Percentiles rank a stretch among this genome's conserved stretches.
Evolutionary conservation across 92 coral and sea anemone genomes (phyloP).

Genomic region (Zoanthus solanderi): DNA sequence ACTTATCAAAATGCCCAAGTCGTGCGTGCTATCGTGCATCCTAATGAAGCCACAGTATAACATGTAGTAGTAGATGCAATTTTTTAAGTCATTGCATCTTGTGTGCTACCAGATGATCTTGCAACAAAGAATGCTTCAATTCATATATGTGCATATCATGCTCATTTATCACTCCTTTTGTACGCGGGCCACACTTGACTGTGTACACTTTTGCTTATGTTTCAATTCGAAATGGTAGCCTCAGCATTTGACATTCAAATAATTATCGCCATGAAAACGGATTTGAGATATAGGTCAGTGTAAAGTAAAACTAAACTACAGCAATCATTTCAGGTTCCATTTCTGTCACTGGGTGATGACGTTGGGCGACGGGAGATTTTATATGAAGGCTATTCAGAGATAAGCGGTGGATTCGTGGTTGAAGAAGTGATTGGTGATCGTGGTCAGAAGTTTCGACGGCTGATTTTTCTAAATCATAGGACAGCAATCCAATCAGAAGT

Average conservation of each 20-base stretch:
- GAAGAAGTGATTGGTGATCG: conserved; percentile 86
- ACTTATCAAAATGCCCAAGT: too few relatives aligned
- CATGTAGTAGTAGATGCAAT: too few relatives aligned
- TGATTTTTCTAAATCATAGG: conserved; percentile 83
- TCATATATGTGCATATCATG: too few relatives aligned
- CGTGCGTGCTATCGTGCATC: too few relatives aligned
- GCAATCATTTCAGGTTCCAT: conserved; percentile 70
- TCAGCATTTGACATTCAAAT: not conserved
- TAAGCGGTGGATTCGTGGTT: conserved; percentile 84
- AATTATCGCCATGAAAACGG: not conserved
- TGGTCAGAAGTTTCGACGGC: conserved; percentile 76
- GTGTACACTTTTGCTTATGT: too few relatives aligned
- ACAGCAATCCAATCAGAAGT: conserved; percentile 92
- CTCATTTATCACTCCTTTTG: too few relatives aligned
- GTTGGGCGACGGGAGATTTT: conserved; percentile 84
- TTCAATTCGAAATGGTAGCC: not conserved
- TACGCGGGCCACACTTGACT: too few relatives aligned
- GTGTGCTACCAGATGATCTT: too few relatives aligned
- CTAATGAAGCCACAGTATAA: too few relatives aligned
- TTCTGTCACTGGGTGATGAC: conserved; percentile 89
- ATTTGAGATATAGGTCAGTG: not conserved
- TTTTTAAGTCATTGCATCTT: too few relatives aligned
- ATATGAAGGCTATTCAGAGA: conserved; percentile 72
- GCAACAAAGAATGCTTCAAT: too few relatives aligned
- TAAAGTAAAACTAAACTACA: not conserved